A percentile compares a stretch with the other conserved stretches of the same genome.
These are phyloP conservation scores for Tipula helvola DNA, from an alignment of 2,888 invertebrate species.

Conservation along the genomic window DNA sequence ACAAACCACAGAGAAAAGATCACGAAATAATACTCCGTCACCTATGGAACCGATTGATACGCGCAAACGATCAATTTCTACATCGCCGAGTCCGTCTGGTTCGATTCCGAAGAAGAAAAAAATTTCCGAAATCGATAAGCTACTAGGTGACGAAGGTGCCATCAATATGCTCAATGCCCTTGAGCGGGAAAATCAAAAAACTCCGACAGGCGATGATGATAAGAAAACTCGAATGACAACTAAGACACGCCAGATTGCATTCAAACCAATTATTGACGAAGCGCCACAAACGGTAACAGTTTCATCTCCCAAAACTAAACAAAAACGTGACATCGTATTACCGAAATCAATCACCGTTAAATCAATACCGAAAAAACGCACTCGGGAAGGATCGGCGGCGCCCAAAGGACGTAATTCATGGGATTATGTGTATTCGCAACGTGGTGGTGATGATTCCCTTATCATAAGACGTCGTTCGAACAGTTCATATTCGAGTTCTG, in stretches of 20 bases:
- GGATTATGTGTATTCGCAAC: conserved; percentile 46
- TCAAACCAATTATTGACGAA: not conserved
- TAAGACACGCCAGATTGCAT: conserved; percentile 21
- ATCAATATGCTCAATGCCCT: conserved; percentile 74
- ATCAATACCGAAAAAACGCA: not conserved
- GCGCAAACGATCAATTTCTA: not conserved
- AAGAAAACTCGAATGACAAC: conserved; percentile 13
- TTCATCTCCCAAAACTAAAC: conserved; percentile 26
- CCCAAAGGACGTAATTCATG: conserved; percentile 30
- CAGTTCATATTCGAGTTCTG: conserved; percentile 60
- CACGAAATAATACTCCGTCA: not conserved
- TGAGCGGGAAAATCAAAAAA: conserved; percentile 35
- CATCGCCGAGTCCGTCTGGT: not conserved
- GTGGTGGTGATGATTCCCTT: conserved; percentile 61
- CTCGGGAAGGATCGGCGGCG: not conserved
- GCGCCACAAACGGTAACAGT: conserved; percentile 19
- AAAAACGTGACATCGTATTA: not conserved
- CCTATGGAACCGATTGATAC: not conserved
- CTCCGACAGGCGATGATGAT: conserved; percentile 26
- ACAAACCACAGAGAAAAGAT: conserved; percentile 12
- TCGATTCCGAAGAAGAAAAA: conserved; percentile 39
- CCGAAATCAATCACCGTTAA: not conserved
- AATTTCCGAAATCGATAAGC: conserved; percentile 57
- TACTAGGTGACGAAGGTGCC: conserved; percentile 76
- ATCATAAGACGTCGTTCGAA: conserved; percentile 74